A percentile compares a stretch with the other conserved stretches of the same genome.
phyloP scores from a whole-genome alignment of 2,113 vertebrate species.

The Holacanthus passer region DNA sequence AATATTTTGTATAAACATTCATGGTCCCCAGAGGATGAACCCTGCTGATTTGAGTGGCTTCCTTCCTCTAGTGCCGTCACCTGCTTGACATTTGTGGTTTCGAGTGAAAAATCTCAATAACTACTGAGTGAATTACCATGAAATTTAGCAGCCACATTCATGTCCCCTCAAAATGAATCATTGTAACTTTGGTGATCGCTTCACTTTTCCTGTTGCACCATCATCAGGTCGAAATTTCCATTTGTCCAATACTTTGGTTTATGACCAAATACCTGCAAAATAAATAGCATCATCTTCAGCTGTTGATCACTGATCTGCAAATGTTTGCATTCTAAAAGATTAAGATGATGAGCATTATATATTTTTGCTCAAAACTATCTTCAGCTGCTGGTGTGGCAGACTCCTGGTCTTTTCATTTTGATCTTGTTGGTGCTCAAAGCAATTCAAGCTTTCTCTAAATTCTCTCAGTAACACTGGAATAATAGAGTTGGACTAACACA shows the following conservation, averaged over 20 bases:
- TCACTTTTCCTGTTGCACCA: not conserved
- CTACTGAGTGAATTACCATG: not conserved
- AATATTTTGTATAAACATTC: not conserved
- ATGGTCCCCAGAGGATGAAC: not conserved
- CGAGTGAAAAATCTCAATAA: not conserved
- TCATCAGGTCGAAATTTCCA: not conserved
- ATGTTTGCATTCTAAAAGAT: not conserved
- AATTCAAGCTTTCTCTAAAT: not conserved
- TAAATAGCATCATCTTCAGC: not conserved
- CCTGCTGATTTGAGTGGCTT: not conserved
- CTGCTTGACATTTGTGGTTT: not conserved
- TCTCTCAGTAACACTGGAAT: not conserved
- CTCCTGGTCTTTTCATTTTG: not conserved
- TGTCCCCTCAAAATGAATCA: not conserved
- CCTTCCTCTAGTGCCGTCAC: too few relatives aligned
- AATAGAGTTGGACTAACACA: not conserved
- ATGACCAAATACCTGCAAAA: not conserved
- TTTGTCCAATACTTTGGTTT: not conserved
- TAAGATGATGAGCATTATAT: not conserved
- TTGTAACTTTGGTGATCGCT: not conserved
- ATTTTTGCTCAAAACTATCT: too few relatives aligned
- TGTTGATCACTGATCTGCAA: not conserved
- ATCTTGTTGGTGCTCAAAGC: not conserved
- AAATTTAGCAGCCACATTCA: not conserved
- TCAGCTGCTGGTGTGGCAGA: not conserved